phyloP scores from a whole-genome alignment of 2,113 vertebrate genomes.

The Saimiri boliviensis region DNA sequence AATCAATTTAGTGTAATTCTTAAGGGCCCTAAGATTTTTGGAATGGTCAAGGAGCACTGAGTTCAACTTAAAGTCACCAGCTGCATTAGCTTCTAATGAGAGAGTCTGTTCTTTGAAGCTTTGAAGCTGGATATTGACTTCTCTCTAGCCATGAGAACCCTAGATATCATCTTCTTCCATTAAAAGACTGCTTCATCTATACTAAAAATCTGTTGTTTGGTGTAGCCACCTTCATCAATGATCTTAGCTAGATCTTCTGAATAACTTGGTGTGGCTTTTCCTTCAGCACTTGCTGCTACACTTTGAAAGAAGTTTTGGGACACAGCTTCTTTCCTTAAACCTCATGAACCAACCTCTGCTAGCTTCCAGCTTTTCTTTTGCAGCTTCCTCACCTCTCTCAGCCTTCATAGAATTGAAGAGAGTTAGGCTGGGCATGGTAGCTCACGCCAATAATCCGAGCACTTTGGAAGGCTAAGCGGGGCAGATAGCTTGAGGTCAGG shows the following conservation, averaged over 20 bases:
- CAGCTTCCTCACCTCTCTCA: not conserved
- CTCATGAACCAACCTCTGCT: not conserved
- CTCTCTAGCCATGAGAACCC: not conserved
- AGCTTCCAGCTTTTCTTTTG: not conserved
- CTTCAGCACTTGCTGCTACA: not conserved
- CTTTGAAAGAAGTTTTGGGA: not conserved
- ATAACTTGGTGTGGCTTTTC: not conserved
- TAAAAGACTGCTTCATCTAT: not conserved
- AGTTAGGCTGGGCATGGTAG: not conserved
- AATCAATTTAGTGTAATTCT: not conserved
- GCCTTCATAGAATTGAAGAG: not conserved
- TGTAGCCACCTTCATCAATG: not conserved
- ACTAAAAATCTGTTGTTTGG: not conserved
- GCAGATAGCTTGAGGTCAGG: too few species aligned
- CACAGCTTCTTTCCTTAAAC: not conserved
- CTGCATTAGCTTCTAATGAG: not conserved
- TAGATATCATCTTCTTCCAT: not conserved
- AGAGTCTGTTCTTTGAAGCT: not conserved
- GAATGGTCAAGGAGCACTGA: not conserved
- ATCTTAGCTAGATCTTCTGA: not conserved
- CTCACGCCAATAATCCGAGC: too few species aligned
- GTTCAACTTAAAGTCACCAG: not conserved
- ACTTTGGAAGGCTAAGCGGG: too few species aligned
- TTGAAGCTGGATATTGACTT: not conserved
- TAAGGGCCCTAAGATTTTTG: not conserved